These are phyloP conservation scores for Euproctis similis DNA, from an alignment of 2,888 invertebrate genomes.

Conservation along the genomic window DNA sequence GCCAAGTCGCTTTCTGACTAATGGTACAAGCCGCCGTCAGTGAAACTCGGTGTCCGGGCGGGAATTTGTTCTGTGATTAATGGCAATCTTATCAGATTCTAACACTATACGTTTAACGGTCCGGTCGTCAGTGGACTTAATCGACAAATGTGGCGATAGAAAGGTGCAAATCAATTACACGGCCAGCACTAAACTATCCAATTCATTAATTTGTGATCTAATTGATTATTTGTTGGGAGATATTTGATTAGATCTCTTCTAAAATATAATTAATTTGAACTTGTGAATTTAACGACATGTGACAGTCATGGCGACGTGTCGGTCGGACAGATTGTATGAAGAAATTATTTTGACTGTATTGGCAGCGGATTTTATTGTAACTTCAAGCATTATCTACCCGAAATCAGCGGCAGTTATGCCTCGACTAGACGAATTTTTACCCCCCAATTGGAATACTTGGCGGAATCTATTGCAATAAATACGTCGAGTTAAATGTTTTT, in stretches of 20 bases:
- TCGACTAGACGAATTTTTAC: too few species aligned
- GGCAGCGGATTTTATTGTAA: too few species aligned
- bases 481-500: too few species aligned
- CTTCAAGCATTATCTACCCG: too few species aligned
- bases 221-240: constrained; percentile 42
- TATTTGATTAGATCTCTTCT: constrained; percentile 34
- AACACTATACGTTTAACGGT: constrained; percentile 47
- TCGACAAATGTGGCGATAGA: constrained; percentile 38
- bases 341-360: too few species aligned
- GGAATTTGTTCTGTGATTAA: constrained; percentile 52
- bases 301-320: too few species aligned
- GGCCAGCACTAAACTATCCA: constrained; percentile 44
- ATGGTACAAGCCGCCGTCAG: constrained; percentile 34
- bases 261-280: constrained; percentile 26
- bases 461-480: too few species aligned
- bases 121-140: constrained; percentile 43
- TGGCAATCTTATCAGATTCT: constrained; percentile 60
- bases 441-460: too few species aligned
- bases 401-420: too few species aligned
- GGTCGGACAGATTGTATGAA: too few species aligned
- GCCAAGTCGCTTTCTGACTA: constrained; percentile 32
- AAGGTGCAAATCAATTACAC: constrained; percentile 62
- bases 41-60: constrained; percentile 29
- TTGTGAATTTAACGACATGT: constrained; percentile 17
- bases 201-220: constrained; percentile 46